Base-by-base conservation (phyloP, 2,888 invertebrate species). In the Eristalis pertinax region DNA sequence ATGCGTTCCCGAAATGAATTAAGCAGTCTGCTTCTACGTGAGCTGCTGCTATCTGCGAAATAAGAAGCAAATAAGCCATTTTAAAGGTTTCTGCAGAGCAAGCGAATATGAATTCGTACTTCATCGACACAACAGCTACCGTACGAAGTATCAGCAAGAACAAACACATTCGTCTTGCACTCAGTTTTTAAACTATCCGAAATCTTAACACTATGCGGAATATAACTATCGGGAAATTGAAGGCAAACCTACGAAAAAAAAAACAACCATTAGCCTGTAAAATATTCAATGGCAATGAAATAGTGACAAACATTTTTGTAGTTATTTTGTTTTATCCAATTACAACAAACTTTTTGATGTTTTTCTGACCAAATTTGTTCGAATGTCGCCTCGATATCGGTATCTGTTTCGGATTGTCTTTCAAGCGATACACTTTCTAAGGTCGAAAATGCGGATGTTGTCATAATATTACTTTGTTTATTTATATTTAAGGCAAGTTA, bases 1-100 rank as follows among this genome's bases (percentile, higher is more conserved):
- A 99, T 0, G 97, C 95, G 90, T 96, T 96, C 0, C 99, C 99
- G 93, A 97, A 99, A 93, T 99, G 99, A 75, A 99, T 95, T 2
- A 99, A 94, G 38, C 96, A 96, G 93, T 99, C 97, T 0, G 97
- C 96, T 78, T 95, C 94, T 7, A 97, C 95, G 92, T 99, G 99
- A 92, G 97, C 96, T 0, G 98, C 98, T 1, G 98, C 97, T 41
- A 98, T 95, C 98, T 98, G 92, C 89, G 94, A 92, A n/a, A 50
- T 19, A 83, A 81, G 35, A 24, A 22, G 4, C 4, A 32, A 4
- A 1, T 22, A 26, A 50, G 7, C 7, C 4, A 7, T 1, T 19
- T n/a, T 60, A 60, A 26, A 4, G 26, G 10, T 26, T 24, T 15
- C 13, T 13, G 24, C 24, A 26, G 4, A 13, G 26, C 4, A 11